Evolutionary conservation across 1,140 invertebrate species (phyloP).

Genomic region (Daktulosphaira vitifoliae): DNA sequence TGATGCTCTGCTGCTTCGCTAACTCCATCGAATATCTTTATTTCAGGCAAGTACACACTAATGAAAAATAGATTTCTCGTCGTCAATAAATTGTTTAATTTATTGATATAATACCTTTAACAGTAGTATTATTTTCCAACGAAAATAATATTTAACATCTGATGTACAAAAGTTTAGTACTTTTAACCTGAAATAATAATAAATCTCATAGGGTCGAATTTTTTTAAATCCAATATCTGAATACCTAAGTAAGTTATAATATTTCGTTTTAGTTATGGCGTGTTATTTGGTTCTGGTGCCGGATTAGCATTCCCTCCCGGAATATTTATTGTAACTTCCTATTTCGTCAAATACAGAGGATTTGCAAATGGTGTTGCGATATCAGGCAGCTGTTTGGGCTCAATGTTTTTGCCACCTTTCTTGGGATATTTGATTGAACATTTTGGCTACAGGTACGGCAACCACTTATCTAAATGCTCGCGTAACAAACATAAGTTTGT

Average conservation of each 20-base stretch:
- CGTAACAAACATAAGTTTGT: neutral
- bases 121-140: too few relatives aligned
- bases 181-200: too few relatives aligned
- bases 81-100: constrained; percentile 21
- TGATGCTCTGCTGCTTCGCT: constrained; percentile 76
- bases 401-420: constrained; percentile 67
- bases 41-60: constrained; percentile 63
- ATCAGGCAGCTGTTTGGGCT: constrained; percentile 75
- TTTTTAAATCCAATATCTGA: too few relatives aligned
- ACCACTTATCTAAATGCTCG: constrained; percentile 5
- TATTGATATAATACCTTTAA: too few relatives aligned
- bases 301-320: constrained; percentile 75
- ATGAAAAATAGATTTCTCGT: neutral
- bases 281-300: constrained; percentile 69
- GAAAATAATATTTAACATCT: too few relatives aligned
- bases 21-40: constrained; percentile 65
- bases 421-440: constrained; percentile 57
- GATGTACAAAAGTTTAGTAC: too few relatives aligned
- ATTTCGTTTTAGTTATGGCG: constrained; percentile 65
- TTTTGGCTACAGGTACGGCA: constrained; percentile 61
- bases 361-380: constrained; percentile 82
- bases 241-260: too few relatives aligned
- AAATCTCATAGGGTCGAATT: too few relatives aligned
- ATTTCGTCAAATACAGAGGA: constrained; percentile 70
- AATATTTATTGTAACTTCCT: constrained; percentile 82